A percentile compares a stretch with the other conserved stretches of the same genome.
Conservation (phyloP, 1,140 invertebrate species). For the Scaptomyza graminum region DNA sequence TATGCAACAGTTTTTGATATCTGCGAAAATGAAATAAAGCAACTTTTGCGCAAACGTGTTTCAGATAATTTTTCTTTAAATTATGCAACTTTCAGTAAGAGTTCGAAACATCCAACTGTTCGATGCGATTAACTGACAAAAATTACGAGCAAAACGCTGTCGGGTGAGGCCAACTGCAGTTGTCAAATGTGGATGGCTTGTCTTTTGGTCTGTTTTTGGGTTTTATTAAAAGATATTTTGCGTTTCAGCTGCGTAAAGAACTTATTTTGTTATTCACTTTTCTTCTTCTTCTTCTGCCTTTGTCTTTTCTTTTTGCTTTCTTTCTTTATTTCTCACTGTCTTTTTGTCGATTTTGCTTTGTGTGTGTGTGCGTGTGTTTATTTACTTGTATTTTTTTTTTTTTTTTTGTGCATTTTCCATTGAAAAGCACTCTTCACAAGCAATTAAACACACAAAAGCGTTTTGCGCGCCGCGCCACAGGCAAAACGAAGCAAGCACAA, state of each 20-base stretch:
- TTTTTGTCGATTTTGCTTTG: neutral
- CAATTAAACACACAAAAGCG: conserved; percentile 82
- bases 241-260: neutral
- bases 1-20: conserved; percentile 38
- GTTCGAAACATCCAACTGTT: neutral
- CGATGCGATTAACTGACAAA: no score
- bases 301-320: neutral
- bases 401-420: conserved; percentile 69
- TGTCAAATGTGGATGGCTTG: neutral
- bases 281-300: neutral
- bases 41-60: conserved; percentile 29
- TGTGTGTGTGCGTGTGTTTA: neutral
- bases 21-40: conserved; percentile 26
- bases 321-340: neutral
- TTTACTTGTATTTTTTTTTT: conserved; percentile 25
- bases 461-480: conserved; percentile 70
- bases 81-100: neutral
- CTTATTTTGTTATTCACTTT: conserved; percentile 6
- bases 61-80: conserved; percentile 15
- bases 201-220: no score
- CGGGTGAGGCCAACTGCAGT: neutral
- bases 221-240: neutral
- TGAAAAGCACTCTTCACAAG: conserved; percentile 81
- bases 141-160: no score
- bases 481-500: conserved; percentile 56